A percentile compares a stretch with the other conserved stretches of the same genome.
Evolutionary conservation across 2,797 vertebrate genomes (phyloP).

Genomic region (Scarus forsteni): DNA sequence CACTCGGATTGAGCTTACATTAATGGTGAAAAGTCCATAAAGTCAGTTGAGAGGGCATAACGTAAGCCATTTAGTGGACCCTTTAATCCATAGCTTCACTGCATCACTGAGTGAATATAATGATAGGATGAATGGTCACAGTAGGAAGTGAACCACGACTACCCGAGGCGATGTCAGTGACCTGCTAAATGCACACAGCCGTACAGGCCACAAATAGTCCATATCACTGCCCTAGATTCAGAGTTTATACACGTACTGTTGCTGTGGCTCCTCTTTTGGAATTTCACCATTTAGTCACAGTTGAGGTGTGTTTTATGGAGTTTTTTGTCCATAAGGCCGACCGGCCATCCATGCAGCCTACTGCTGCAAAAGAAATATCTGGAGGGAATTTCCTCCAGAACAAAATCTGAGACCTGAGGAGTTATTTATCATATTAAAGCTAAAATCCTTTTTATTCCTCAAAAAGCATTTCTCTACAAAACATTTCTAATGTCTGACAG

Average conservation of each 20-base stretch:
- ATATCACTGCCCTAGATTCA: constrained; percentile 24
- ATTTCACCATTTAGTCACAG: neutral
- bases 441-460: no score
- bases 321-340: no score
- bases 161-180: constrained; percentile 23
- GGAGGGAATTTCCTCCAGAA: no score
- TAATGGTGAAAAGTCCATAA: neutral
- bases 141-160: constrained; percentile 7
- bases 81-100: constrained; percentile 6
- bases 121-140: constrained; percentile 17
- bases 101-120: constrained; percentile 13
- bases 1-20: neutral
- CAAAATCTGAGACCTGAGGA: no score
- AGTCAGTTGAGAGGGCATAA: neutral
- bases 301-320: no score
- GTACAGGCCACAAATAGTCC: constrained; percentile 3
- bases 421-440: no score
- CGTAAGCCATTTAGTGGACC: constrained; percentile 3
- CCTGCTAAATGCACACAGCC: constrained; percentile 6
- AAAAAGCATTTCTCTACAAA: no score
- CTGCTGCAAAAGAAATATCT: no score
- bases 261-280: neutral
- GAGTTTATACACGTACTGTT: constrained; percentile 3
- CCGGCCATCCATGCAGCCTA: no score
- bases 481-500: no score